Evolutionary conservation across 2,888 invertebrate species (phyloP).

Genomic region (Tupiocoris notatus): DNA sequence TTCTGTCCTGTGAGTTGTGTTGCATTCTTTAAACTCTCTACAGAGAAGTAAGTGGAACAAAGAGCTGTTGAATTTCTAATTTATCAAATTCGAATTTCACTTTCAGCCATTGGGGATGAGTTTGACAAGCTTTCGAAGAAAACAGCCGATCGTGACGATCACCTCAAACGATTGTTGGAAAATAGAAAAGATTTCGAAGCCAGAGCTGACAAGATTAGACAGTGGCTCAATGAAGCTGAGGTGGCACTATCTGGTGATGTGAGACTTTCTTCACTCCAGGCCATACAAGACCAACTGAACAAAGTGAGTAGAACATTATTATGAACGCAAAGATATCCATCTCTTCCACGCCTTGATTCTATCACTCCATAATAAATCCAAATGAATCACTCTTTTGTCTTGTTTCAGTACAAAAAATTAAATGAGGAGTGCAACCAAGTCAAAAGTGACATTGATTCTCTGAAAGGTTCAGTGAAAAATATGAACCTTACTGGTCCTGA

Average conservation of each 20-base stretch:
- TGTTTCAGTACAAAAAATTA: slow-evolving; percentile 67
- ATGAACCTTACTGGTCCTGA: slow-evolving; percentile 81
- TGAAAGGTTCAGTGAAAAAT: slow-evolving; percentile 70
- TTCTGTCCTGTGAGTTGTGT: slow-evolving; percentile 39
- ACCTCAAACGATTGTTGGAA: slow-evolving; percentile 71
- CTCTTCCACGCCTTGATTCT: too few relatives aligned
- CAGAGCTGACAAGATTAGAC: slow-evolving; percentile 74
- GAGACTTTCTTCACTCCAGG: slow-evolving; percentile 74
- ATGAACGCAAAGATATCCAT: neutral
- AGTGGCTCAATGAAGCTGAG: slow-evolving; percentile 90
- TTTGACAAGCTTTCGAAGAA: slow-evolving; percentile 46
- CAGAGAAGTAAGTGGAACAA: too few relatives aligned
- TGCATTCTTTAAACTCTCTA: too few relatives aligned
- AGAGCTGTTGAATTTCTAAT: too few relatives aligned
- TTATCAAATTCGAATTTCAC: too few relatives aligned
- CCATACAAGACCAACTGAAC: slow-evolving; percentile 81
- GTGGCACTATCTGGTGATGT: slow-evolving; percentile 79
- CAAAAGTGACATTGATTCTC: slow-evolving; percentile 67
- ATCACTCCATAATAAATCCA: too few relatives aligned
- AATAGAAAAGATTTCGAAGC: slow-evolving; percentile 79
- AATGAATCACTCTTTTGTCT: too few relatives aligned
- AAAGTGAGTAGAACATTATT: slow-evolving; percentile 57
- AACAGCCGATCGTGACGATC: slow-evolving; percentile 67
- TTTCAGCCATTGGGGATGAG: slow-evolving; percentile 46
- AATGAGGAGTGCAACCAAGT: slow-evolving; percentile 71